phyloP scores from a whole-genome alignment of 2,888 invertebrate genomes.

The Drosophila nigritarsus region DNA sequence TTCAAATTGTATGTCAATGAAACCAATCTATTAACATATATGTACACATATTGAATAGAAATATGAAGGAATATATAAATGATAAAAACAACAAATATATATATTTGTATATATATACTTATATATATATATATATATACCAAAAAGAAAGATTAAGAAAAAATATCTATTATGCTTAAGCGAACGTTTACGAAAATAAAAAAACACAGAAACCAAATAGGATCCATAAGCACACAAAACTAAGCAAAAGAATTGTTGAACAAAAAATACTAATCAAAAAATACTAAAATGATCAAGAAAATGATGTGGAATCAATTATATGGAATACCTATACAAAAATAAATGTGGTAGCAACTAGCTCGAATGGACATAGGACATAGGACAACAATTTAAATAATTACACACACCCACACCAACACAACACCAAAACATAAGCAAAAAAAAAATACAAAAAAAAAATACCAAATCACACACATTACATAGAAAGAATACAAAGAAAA shows the following conservation, averaged over 20 bases:
- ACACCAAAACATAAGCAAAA: constrained; percentile 9
- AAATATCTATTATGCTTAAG: constrained; percentile 57
- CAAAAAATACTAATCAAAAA: constrained; percentile 6
- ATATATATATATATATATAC: constrained; percentile 15
- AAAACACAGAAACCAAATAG: background rate
- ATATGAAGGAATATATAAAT: constrained; percentile 30
- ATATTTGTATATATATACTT: constrained; percentile 7
- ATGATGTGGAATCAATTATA: constrained; percentile 39
- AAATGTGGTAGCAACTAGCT: constrained; percentile 26
- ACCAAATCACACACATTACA: constrained; percentile 13
- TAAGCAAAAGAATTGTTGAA: constrained; percentile 27
- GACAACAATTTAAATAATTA: constrained; percentile 24
- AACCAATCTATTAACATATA: constrained; percentile 40
- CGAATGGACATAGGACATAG: constrained; percentile 19
- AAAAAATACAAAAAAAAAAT: background rate
- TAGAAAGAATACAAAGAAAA: constrained; percentile 11
- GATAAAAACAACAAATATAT: constrained; percentile 19
- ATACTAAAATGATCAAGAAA: background rate
- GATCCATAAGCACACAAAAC: constrained; percentile 21
- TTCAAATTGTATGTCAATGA: constrained; percentile 69
- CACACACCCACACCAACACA: constrained; percentile 6
- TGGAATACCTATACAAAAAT: constrained; percentile 22
- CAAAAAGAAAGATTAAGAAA: constrained; percentile 5
- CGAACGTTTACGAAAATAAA: constrained; percentile 18
- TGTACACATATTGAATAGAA: constrained; percentile 44